A percentile compares a stretch with the other conserved stretches of the same genome.
These are phyloP conservation scores for Chelonoidis abingdonii DNA, from an alignment of 2,113 vertebrate species.

Conservation along the genomic window DNA sequence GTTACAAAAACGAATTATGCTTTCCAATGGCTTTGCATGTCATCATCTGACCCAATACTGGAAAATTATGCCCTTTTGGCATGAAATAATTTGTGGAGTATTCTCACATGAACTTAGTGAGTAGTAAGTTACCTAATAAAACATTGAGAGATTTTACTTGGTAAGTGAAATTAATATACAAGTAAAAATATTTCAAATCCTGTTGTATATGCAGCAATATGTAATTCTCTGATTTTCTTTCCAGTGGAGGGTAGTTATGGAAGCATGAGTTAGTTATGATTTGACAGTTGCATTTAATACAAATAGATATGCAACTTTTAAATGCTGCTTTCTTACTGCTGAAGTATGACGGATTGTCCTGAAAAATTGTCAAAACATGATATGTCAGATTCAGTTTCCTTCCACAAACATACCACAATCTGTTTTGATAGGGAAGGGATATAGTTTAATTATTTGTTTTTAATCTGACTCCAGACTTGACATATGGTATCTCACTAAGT, in stretches of 20 bases:
- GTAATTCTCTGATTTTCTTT: not conserved
- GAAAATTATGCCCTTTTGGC: not conserved
- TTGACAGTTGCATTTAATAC: conserved; percentile 37
- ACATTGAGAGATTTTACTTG: not conserved
- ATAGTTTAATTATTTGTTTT: conserved; percentile 80
- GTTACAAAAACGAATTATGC: not conserved
- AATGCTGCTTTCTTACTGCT: conserved; percentile 14
- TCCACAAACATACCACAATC: conserved; percentile 69
- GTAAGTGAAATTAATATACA: not conserved
- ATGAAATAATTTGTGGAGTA: not conserved
- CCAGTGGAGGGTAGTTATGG: not conserved
- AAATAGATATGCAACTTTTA: conserved; percentile 41
- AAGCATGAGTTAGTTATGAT: conserved; percentile 16
- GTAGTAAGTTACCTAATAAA: not conserved
- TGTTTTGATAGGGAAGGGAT: conserved; percentile 72
- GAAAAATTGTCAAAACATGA: conserved; percentile 66
- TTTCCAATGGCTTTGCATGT: not conserved
- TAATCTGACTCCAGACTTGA: conserved; percentile 74
- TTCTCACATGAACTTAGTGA: not conserved
- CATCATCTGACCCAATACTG: not conserved
- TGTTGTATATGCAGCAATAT: conserved; percentile 10
- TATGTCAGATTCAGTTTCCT: conserved; percentile 68
- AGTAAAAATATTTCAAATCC: not conserved
- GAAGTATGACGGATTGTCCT: conserved; percentile 44
- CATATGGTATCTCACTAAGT: conserved; percentile 73